Base-by-base conservation (phyloP, 2,888 invertebrate species). In the Helleia helle region DNA sequence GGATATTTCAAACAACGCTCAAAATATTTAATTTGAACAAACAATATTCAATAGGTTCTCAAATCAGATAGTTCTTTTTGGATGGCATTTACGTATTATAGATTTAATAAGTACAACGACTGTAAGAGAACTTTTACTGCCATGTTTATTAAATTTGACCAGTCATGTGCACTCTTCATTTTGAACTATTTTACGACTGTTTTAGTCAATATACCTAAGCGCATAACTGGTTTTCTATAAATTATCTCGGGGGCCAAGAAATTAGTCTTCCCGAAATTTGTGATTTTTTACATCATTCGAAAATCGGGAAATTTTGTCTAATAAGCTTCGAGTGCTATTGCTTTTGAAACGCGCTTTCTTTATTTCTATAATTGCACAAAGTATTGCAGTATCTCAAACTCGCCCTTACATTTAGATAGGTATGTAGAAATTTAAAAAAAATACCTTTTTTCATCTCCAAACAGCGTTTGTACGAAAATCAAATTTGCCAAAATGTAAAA, bases 231-330 rank as follows among this genome's bases (percentile, higher is more conserved):
- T 37, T 37, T 22, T 26, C 18, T 31, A 9, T 22, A 27, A n/a
- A 26, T 25, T 40, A 59, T 71, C 66, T 63, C 66, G 69, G 65
- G 71, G 65, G 68, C 71, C 71, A 73, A 72, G 59, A 46, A 46
- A 51, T 50, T 62, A 64, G 74, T 74, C 68, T 72, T 70, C 68
- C 70, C 64, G 51, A 61, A 42, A 26, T 24, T 40, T 51, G 44
- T 50, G 48, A 48, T 48, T 46, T 47, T 47, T 38, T 44, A 45
- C 36, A 39, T 50, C 42, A 36, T 24, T 28, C 38, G 29, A 36
- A 41, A 43, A 43, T 41, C 48, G 45, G 46, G 40, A 30, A 38
- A 25, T 25, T 26, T 29, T 38, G 27, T 27, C 28, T 36, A 28
- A 9, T 18, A 22, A 46, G 30, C 30, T 30, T 30, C 15, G 14